Conservation (phyloP, 2,888 invertebrate genomes). For the Sphaerophoria taeniata region DNA sequence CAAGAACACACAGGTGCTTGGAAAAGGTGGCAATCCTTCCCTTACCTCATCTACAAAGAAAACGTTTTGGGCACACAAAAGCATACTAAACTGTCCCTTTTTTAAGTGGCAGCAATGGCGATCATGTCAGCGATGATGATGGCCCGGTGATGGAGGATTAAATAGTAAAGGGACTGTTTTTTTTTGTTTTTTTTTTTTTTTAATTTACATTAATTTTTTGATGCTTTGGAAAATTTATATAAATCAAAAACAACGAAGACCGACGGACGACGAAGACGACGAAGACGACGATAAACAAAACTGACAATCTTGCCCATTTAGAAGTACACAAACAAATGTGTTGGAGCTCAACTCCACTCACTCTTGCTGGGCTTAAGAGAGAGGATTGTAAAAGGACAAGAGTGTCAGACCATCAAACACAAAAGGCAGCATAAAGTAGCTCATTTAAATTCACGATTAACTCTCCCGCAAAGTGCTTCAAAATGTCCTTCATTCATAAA, state of each 20-base stretch:
- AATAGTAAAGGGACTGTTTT: conserved; percentile 5
- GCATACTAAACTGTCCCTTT: neutral
- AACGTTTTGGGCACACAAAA: conserved; percentile 5
- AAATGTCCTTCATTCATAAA: conserved; percentile 18
- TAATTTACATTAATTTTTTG: too few species aligned
- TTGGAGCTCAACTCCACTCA: neutral
- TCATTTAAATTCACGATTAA: conserved; percentile 64
- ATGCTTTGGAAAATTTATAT: too few species aligned
- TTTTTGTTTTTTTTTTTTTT: conserved; percentile 20
- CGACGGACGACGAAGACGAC: too few species aligned
- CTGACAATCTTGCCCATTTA: conserved; percentile 18
- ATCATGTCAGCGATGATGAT: neutral
- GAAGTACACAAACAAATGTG: too few species aligned
- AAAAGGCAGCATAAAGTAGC: conserved; percentile 31
- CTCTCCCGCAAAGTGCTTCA: conserved; percentile 15
- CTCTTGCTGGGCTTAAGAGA: neutral
- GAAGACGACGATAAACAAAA: too few species aligned
- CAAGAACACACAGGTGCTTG: conserved; percentile 49
- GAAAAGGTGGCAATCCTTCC: too few species aligned
- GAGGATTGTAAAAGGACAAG: neutral
- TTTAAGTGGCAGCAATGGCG: conserved; percentile 16
- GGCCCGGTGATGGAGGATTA: neutral
- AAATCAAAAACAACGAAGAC: too few species aligned
- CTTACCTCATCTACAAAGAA: neutral
- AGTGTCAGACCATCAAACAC: conserved; percentile 16